phyloP scores from a whole-genome alignment of 2,888 invertebrate genomes.

The Sarcophaga variegata region DNA sequence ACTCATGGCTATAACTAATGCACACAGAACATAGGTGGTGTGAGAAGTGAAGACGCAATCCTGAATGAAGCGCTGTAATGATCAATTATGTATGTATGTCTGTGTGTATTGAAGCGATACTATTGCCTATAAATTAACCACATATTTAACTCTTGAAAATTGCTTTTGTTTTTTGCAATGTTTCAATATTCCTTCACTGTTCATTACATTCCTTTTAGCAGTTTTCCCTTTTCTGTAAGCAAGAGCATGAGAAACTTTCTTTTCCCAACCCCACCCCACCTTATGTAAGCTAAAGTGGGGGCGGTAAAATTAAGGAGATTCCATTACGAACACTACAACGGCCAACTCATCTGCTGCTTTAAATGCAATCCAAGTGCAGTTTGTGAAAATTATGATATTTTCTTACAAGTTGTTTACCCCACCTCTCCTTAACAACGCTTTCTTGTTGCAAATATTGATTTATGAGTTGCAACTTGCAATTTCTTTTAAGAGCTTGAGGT shows the following conservation, averaged over 20 bases:
- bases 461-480: slow-evolving; percentile 68
- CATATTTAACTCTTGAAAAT: slow-evolving; percentile 17
- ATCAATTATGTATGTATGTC: no score
- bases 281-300: not conserved
- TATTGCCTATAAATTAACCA: slow-evolving; percentile 47
- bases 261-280: not conserved
- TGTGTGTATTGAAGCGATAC: not conserved
- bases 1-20: no score
- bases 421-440: not conserved
- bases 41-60: no score
- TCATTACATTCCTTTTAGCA: slow-evolving; percentile 21
- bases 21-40: no score
- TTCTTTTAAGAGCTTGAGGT: slow-evolving; percentile 63
- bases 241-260: not conserved
- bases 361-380: slow-evolving; percentile 24
- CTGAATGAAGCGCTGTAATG: no score
- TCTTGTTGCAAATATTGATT: slow-evolving; percentile 67
- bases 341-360: not conserved
- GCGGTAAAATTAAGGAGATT: not conserved
- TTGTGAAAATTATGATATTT: slow-evolving; percentile 39
- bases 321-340: not conserved
- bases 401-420: not conserved
- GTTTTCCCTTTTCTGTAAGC: not conserved
- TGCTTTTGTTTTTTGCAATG: not conserved
- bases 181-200: slow-evolving; percentile 24